Base-by-base conservation (phyloP, 2,888 invertebrate species). In the Leucania comma region DNA sequence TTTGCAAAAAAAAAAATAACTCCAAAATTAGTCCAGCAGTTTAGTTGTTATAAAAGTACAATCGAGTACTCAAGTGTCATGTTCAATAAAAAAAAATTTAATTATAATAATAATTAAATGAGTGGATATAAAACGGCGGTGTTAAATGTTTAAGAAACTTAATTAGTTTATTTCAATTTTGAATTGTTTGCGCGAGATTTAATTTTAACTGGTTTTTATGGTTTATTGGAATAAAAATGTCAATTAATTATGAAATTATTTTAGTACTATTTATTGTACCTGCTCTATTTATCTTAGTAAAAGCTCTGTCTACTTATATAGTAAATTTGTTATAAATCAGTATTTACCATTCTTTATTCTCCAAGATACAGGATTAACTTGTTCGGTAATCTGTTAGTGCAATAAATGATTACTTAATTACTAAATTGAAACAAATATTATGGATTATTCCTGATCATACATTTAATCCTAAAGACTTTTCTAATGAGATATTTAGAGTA, bases 21-120 rank as follows among this genome's bases (percentile, higher is more conserved):
- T 42, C 58, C 75, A 68, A 67, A 71, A 73, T 85, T 80, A 62
- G 72, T 70, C 74, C 78, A 74, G 74, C 66, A 70, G 66, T 65
- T 81, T 89, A 90, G 82, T 86, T 89, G 78, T 87, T 86, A 80
- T 80, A 81, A 73, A 89, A 90, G 90, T 93, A 92, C 91, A 90
- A 87, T 91, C 90, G 85, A 83, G 88, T 92, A 91, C 91, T 89
- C 75, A 88, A 89, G 89, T 91, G 88, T 90, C 87, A 89, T 87
- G 85, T 88, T 90, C 84, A 86, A 82, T 76, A 83, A 86, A 84
- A 83, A 86, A 84, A 79, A 66, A 83, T 69, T 74, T 71, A 79
- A 80, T 81, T 79, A 76, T 78, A 67, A 67, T 82, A 79, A 76
- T 77, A 68, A 67, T 54, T 78, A 81, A 75, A 78, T 72, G 72